A percentile compares a stretch with the other conserved stretches of the same genome.
phyloP scores from a whole-genome alignment of 2,113 vertebrate genomes.

The Mesoclemmys tuberculata region DNA sequence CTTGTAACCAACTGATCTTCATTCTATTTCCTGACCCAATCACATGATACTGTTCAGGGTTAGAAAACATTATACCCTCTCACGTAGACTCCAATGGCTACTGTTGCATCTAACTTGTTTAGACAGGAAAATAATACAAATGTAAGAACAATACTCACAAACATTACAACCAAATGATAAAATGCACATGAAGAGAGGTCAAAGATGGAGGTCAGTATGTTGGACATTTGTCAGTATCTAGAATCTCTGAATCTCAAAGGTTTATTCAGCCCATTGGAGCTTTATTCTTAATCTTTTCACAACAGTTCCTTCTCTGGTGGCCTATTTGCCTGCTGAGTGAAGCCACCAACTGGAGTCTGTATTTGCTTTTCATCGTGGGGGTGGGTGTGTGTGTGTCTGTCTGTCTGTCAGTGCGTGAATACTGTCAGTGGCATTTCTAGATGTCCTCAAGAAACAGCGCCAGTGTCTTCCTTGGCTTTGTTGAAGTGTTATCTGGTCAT shows the following conservation, averaged over 20 bases:
- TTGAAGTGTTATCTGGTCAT: background rate
- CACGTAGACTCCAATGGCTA: too few relatives aligned
- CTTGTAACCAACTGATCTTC: too few relatives aligned
- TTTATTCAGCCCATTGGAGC: background rate
- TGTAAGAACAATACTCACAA: background rate
- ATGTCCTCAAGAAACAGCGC: background rate
- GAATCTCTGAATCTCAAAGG: background rate
- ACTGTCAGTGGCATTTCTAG: background rate
- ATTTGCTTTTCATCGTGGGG: background rate
- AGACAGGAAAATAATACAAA: background rate
- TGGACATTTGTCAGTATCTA: background rate
- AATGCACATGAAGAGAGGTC: background rate
- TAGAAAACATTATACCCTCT: too few relatives aligned
- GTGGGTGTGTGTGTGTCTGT: too few relatives aligned
- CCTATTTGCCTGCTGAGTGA: background rate
- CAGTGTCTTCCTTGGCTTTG: background rate
- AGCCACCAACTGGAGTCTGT: background rate
- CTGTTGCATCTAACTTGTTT: too few relatives aligned
- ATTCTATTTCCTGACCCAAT: too few relatives aligned
- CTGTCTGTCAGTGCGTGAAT: rapidly evolving
- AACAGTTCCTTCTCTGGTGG: background rate
- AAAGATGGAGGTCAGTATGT: background rate
- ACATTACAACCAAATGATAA: background rate
- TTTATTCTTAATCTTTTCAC: background rate
- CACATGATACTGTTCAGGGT: too few relatives aligned